These are phyloP conservation scores for Polypterus bichir DNA, from an alignment of 2,113 vertebrate genomes.

Conservation along the genomic window DNA sequence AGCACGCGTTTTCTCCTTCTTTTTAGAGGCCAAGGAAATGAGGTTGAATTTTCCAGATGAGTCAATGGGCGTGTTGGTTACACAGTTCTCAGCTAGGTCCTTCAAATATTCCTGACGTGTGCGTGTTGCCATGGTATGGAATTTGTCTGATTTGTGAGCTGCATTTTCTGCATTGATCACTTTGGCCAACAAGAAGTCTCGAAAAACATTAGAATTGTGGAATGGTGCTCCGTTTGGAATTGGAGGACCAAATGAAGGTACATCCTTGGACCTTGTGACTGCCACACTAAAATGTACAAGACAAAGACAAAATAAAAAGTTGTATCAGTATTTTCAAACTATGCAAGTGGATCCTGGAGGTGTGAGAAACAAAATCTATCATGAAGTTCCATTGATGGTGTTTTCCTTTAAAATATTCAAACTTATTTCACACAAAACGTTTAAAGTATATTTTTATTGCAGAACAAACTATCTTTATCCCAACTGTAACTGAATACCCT, in stretches of 20 bases:
- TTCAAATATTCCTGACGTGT: constrained; percentile 83
- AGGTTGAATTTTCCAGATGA: constrained; percentile 71
- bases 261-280: constrained; percentile 89
- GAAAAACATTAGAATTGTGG: constrained; percentile 66
- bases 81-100: constrained; percentile 78
- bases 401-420: too few relatives aligned
- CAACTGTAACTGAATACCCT: too few relatives aligned
- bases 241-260: constrained; percentile 80
- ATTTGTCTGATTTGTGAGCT: constrained; percentile 83
- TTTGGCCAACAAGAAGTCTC: constrained; percentile 84
- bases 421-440: too few relatives aligned
- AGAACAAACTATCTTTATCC: too few relatives aligned
- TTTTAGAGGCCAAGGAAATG: constrained; percentile 80
- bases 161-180: constrained; percentile 83
- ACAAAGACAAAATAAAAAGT: not conserved
- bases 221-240: constrained; percentile 66
- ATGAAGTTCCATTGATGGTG: too few relatives aligned
- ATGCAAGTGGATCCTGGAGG: too few relatives aligned
- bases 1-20: constrained; percentile 66
- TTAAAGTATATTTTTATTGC: too few relatives aligned
- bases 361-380: too few relatives aligned
- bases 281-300: constrained; percentile 56
- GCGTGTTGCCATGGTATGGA: constrained; percentile 84
- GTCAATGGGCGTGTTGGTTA: constrained; percentile 70
- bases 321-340: too few relatives aligned